phyloP scores from a whole-genome alignment of 2,797 vertebrate genomes.

The Malurus splendens region DNA sequence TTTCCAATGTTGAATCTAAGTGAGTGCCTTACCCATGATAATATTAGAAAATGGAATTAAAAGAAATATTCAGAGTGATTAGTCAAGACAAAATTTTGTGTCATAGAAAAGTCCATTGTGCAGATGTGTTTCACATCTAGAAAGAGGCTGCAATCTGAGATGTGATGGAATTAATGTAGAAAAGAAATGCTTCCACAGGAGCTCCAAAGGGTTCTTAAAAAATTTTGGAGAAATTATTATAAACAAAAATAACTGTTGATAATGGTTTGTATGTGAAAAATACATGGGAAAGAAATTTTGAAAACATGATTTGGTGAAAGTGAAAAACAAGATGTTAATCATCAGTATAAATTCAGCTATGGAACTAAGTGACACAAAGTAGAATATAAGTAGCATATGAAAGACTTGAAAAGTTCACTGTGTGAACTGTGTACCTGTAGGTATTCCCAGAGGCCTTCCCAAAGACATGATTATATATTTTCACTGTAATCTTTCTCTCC shows the following conservation, averaged over 20 bases:
- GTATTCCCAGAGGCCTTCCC: background rate
- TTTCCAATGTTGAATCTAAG: background rate
- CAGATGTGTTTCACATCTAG: background rate
- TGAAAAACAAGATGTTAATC: background rate
- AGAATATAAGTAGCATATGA: background rate
- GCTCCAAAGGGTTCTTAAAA: background rate
- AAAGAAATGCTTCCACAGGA: background rate
- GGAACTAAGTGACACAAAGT: background rate
- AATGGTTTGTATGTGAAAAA: background rate
- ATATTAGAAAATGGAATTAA: background rate
- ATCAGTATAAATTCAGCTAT: background rate
- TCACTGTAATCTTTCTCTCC: background rate
- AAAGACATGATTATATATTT: background rate
- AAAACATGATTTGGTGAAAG: background rate
- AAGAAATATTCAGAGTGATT: background rate
- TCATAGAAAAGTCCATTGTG: background rate
- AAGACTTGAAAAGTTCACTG: background rate
- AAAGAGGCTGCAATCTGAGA: background rate
- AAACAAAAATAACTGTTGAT: background rate
- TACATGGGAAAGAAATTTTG: background rate
- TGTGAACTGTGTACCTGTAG: background rate
- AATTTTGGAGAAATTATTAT: background rate
- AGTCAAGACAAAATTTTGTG: background rate
- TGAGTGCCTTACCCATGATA: background rate
- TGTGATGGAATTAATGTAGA: background rate